Conservation (phyloP, 2,113 vertebrate genomes). For the Hippocampus mohnikei region DNA sequence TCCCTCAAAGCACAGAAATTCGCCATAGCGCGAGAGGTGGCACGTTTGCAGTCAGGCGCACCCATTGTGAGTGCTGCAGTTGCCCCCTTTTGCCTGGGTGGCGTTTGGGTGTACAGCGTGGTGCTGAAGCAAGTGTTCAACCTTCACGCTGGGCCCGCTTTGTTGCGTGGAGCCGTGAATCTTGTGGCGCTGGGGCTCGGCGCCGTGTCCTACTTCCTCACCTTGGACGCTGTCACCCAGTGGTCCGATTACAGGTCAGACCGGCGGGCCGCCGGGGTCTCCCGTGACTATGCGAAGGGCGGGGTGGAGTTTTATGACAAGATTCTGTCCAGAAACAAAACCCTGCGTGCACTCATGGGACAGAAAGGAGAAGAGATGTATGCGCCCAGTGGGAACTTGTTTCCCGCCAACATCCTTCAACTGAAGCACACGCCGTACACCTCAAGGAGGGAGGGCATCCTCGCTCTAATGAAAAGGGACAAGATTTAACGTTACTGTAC, state of each 20-base stretch:
- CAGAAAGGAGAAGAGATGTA: constrained; percentile 78
- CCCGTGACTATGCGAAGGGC: constrained; percentile 77
- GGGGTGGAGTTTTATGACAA: constrained; percentile 93
- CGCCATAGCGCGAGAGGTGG: constrained; percentile 81
- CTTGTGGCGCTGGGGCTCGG: constrained; percentile 66
- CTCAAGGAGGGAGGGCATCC: constrained; percentile 77
- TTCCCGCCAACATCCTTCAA: constrained; percentile 79
- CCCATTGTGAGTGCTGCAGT: constrained; percentile 73
- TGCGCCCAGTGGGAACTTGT: constrained; percentile 82
- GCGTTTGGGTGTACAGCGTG: constrained; percentile 75
- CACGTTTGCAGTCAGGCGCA: constrained; percentile 70
- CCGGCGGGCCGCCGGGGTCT: constrained; percentile 74
- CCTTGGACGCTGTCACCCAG: constrained; percentile 73
- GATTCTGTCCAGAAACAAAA: constrained; percentile 80
- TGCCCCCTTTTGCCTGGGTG: constrained; percentile 78
- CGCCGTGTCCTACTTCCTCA: constrained; percentile 73
- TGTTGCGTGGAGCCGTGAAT: constrained; percentile 74
- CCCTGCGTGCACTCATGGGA: constrained; percentile 82
- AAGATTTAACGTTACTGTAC: constrained; percentile 39
- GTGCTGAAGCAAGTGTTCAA: constrained; percentile 78
- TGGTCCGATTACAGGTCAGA: constrained; percentile 82
- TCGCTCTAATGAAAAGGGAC: constrained; percentile 69
- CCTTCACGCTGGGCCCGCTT: constrained; percentile 66
- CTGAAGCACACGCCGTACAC: constrained; percentile 86
- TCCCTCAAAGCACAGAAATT: constrained; percentile 84